These are phyloP conservation scores for Cryptus armator DNA, from an alignment of 2,888 invertebrate species.

Conservation along the genomic window DNA sequence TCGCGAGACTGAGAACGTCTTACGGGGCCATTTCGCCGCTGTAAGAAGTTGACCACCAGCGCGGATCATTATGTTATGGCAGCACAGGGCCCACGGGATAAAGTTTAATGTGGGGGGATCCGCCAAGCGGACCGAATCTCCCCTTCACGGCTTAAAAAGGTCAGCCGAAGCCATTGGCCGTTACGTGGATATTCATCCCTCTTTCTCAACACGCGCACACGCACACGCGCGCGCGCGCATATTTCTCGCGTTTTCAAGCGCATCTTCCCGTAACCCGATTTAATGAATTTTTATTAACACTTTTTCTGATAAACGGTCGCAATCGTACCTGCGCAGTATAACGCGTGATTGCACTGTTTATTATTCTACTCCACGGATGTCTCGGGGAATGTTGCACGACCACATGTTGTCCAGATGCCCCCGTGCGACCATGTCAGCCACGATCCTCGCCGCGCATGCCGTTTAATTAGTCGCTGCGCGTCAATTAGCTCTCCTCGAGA, in stretches of 20 bases:
- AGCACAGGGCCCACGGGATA: constrained; percentile 56
- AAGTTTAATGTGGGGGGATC: constrained; percentile 69
- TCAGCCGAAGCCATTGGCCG: constrained; percentile 72
- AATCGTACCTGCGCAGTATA: constrained; percentile 23
- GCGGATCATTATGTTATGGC: constrained; percentile 72
- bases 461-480: constrained; percentile 69
- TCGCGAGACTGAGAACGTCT: neutral
- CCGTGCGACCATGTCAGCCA: constrained; percentile 8
- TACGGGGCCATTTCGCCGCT: neutral
- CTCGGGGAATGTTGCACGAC: constrained; percentile 62
- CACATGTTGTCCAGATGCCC: constrained; percentile 65
- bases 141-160: constrained; percentile 80
- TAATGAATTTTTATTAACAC: neutral
- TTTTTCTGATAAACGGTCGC: constrained; percentile 30
- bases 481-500: constrained; percentile 70
- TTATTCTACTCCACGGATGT: constrained; percentile 52
- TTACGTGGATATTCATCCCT: neutral
- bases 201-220: neutral
- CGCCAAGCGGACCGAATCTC: constrained; percentile 79
- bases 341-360: constrained; percentile 53
- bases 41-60: constrained; percentile 66
- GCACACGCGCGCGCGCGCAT: neutral
- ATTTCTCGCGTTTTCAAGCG: constrained; percentile 2
- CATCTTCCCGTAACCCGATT: neutral
- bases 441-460: constrained; percentile 31